Conservation (phyloP, 2,797 vertebrate species). For the Gorsachius magnificus region DNA sequence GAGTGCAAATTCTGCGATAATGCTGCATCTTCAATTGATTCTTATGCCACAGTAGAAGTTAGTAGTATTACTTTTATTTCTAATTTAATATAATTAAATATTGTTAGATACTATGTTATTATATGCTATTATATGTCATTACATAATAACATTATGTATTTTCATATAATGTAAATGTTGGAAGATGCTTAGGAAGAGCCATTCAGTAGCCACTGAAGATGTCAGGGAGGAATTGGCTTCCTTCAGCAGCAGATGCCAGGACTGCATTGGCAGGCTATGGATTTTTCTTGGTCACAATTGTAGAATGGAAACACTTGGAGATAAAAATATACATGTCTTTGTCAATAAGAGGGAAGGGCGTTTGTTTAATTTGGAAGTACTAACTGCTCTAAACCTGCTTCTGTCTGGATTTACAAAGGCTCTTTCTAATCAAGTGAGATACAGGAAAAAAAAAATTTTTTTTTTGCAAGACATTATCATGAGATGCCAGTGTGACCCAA, state of each 20-base stretch:
- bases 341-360: background rate
- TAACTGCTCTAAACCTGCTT: background rate
- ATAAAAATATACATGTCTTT: background rate
- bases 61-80: background rate
- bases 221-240: background rate
- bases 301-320: conserved; percentile 1
- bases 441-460: background rate
- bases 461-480: background rate
- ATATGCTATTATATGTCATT: background rate
- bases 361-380: background rate
- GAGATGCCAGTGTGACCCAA: background rate
- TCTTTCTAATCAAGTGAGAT: background rate
- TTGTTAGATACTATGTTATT: background rate
- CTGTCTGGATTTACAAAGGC: conserved; percentile 7
- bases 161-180: background rate
- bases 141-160: background rate
- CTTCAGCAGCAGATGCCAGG: background rate
- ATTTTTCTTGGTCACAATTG: background rate
- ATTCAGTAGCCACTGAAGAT: background rate
- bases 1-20: background rate
- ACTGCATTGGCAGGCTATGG: background rate
- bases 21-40: background rate
- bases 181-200: background rate
- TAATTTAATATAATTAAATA: background rate
- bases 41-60: background rate